A percentile compares a stretch with the other conserved stretches of the same genome.
These are phyloP conservation scores for Ditula angustiorana DNA, from an alignment of 2,888 invertebrate species.

Conservation along the genomic window DNA sequence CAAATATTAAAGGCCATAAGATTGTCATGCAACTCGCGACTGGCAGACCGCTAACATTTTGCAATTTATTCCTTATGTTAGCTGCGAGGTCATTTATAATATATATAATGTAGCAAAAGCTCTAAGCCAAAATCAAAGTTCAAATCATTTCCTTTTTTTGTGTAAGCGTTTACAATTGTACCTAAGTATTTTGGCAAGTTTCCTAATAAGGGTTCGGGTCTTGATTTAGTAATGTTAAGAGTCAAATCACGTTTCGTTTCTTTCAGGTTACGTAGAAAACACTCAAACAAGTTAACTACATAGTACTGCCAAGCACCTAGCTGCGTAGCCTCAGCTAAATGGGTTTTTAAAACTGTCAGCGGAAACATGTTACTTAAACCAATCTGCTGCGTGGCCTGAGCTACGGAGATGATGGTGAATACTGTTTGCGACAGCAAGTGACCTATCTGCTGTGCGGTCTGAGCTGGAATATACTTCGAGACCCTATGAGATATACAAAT, in stretches of 20 bases:
- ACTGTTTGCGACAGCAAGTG: too few relatives aligned
- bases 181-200: constrained; percentile 7
- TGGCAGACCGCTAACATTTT: constrained; percentile 43
- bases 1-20: constrained; percentile 57
- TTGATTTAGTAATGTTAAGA: background rate
- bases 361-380: too few relatives aligned
- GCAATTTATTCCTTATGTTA: constrained; percentile 43
- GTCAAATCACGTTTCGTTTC: constrained; percentile 4
- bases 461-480: too few relatives aligned
- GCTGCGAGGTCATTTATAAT: constrained; percentile 21
- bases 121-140: constrained; percentile 4
- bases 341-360: too few relatives aligned
- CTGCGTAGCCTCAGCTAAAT: too few relatives aligned
- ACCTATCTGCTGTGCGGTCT: too few relatives aligned
- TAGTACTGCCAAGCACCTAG: too few relatives aligned
- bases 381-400: too few relatives aligned
- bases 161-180: background rate
- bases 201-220: constrained; percentile 4
- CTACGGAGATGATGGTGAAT: too few relatives aligned
- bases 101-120: background rate
- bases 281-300: background rate
- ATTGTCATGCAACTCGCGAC: constrained; percentile 46
- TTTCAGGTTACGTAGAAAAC: background rate
- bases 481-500: too few relatives aligned
- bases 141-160: background rate